Base-by-base conservation (phyloP, 2,113 vertebrate genomes). In the Sphaerodactylus townsendi region DNA sequence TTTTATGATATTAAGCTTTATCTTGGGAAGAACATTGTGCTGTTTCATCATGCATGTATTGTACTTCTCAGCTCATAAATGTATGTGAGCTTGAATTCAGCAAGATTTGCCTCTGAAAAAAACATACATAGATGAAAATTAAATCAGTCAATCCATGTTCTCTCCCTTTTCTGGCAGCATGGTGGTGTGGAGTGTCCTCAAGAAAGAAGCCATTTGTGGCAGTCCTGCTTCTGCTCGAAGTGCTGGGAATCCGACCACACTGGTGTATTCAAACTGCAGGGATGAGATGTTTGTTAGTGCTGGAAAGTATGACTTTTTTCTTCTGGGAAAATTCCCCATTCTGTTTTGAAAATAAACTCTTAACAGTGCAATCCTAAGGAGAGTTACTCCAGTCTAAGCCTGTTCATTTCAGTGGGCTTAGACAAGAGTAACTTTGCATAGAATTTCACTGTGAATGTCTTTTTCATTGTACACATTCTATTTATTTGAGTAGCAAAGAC, bases 281-380 rank as follows among this genome's bases (percentile, higher is more conserved):
- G 97, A 98, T 2, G 93, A 97, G 37, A 76, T 97, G 48, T 98
- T 99, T 68, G 86, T 98, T 39, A 98, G 97, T 6, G 98, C 96
- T 71, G 98, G 98, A 79, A 96, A 95, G 98, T 98, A 95, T 87
- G 97, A 7, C 10, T 80, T 75, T 35, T 1, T 50, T 69, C 73
- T 46, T 59, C 3, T 48, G 30, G 35, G 13, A 41, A 70, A 11
- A 17, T 7, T 56, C 64, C 19, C 13, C 4, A n/a, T 79, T 72
- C 35, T n/a, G 44, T 64, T 72, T 72, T 11, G 1, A 39, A 56
- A 33, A 37, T n/a, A 62, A 30, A 79, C 37, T 21, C 21, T 8
- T 0, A 0, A 7, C 80, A 50, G 64, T n/a, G n/a, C 1, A 62
- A 17, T 62, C 17, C 44, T 44, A 44, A 44, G 44, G 44, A 9